phyloP scores from a whole-genome alignment of 2,888 invertebrate species.

The Autographa gamma region DNA sequence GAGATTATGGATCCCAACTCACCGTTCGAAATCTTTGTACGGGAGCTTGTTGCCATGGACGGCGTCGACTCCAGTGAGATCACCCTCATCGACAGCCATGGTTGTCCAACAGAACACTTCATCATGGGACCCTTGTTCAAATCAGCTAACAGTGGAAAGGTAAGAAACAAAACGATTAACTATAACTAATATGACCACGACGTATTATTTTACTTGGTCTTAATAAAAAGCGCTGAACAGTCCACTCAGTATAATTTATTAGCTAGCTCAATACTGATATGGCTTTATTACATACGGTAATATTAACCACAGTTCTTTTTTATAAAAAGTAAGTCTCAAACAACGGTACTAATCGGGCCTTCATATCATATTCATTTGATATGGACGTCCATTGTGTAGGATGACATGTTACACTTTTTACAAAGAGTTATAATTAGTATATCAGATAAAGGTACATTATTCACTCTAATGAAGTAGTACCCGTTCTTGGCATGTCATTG shows the following conservation, averaged over 20 bases:
- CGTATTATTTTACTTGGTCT: not conserved
- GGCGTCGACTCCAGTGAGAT: conserved; percentile 98
- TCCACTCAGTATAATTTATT: not conserved
- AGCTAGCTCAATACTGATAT: not conserved
- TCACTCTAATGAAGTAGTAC: conserved; percentile 35
- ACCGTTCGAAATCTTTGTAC: conserved; percentile 98
- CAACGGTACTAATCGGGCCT: conserved; percentile 4
- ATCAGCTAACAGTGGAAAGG: conserved; percentile 94
- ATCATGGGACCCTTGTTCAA: conserved; percentile 98
- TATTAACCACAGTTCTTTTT: not conserved
- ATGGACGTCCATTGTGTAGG: not conserved
- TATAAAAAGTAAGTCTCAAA: not conserved
- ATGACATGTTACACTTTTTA: conserved; percentile 11
- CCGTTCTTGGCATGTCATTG: conserved; percentile 23
- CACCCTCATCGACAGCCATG: conserved; percentile 96
- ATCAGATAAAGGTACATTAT: conserved; percentile 21
- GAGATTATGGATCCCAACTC: conserved; percentile 97
- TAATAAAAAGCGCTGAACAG: not conserved
- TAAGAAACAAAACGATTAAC: conserved; percentile 67
- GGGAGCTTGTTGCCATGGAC: conserved; percentile 98
- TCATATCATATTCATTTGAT: conserved; percentile 6
- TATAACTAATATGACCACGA: not conserved
- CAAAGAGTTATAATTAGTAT: conserved; percentile 13
- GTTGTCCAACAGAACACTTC: conserved; percentile 97
- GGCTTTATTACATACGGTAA: not conserved